A percentile compares a stretch with the other conserved stretches of the same genome.
Conservation (phyloP, 2,113 vertebrate genomes). For the Perca flavescens region DNA sequence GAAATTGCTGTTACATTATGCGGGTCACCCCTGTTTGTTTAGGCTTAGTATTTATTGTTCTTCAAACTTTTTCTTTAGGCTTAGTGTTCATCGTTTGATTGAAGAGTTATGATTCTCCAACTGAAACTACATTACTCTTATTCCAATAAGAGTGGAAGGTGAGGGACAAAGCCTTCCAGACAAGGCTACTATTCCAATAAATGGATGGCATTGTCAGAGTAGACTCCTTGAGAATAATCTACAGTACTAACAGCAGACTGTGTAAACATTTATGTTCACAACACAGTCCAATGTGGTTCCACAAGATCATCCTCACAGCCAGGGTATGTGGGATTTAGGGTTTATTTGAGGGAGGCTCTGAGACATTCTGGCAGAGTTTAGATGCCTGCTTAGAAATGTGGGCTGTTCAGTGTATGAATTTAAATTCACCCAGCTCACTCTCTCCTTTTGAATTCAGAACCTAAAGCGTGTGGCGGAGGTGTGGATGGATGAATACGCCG, state of each 20-base stretch:
- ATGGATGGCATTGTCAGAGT: not conserved
- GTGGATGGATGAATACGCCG: slow-evolving; percentile 99
- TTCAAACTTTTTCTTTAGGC: not conserved
- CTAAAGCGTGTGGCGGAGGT: slow-evolving; percentile 97
- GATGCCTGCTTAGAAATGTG: not conserved
- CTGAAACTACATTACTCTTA: not conserved
- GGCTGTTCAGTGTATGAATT: not conserved
- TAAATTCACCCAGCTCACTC: not conserved
- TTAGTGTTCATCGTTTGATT: too few species aligned
- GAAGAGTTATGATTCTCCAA: too few species aligned
- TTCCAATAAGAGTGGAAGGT: not conserved
- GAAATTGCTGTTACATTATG: not conserved
- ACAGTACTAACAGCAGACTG: not conserved
- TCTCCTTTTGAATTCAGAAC: slow-evolving; percentile 84
- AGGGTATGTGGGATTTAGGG: not conserved
- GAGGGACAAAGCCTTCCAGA: not conserved
- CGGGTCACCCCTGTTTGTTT: not conserved
- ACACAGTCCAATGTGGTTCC: slow-evolving; percentile 3
- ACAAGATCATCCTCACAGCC: not conserved
- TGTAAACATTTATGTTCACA: slow-evolving; percentile 5
- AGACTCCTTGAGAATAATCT: not conserved
- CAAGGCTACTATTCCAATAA: not conserved
- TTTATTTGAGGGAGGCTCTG: slow-evolving; percentile 4
- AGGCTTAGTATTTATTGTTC: not conserved
- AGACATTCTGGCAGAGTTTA: not conserved